These are phyloP conservation scores for Gadus chalcogrammus DNA, from an alignment of 2,113 vertebrate species.

Conservation along the genomic window DNA sequence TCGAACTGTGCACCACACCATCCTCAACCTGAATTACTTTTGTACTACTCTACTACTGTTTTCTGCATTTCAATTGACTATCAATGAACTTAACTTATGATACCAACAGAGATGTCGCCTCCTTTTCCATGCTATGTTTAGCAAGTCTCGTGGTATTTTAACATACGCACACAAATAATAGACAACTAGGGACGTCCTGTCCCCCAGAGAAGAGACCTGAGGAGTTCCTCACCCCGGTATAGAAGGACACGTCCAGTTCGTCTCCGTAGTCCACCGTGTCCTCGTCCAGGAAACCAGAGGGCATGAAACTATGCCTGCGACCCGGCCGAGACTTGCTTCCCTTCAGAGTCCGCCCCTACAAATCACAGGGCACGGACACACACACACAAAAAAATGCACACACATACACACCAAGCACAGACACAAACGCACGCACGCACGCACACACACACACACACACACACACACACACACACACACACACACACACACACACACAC, in stretches of 20 bases:
- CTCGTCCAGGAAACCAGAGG: slow-evolving; percentile 88
- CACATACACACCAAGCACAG: neutral
- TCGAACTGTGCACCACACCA: too few relatives aligned
- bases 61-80: too few relatives aligned
- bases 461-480: neutral
- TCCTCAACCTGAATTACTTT: too few relatives aligned
- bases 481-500: neutral
- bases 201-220: too few relatives aligned
- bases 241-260: slow-evolving; percentile 97
- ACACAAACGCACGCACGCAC: neutral
- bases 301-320: slow-evolving; percentile 88
- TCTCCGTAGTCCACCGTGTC: slow-evolving; percentile 89
- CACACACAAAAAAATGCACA: neutral
- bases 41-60: too few relatives aligned
- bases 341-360: slow-evolving; percentile 83
- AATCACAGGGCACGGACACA: neutral
- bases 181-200: too few relatives aligned
- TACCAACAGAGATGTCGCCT: too few relatives aligned
- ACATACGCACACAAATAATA: too few relatives aligned
- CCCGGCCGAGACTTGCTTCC: slow-evolving; percentile 74
- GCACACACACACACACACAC: neutral
- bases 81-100: too few relatives aligned
- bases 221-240: slow-evolving; percentile 81
- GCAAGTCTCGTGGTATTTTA: too few relatives aligned
- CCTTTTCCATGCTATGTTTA: too few relatives aligned